Evolutionary conservation across 2,113 vertebrate genomes (phyloP), one percentile per base, ranked within the genome.

Genomic region (Clupea harengus): DNA sequence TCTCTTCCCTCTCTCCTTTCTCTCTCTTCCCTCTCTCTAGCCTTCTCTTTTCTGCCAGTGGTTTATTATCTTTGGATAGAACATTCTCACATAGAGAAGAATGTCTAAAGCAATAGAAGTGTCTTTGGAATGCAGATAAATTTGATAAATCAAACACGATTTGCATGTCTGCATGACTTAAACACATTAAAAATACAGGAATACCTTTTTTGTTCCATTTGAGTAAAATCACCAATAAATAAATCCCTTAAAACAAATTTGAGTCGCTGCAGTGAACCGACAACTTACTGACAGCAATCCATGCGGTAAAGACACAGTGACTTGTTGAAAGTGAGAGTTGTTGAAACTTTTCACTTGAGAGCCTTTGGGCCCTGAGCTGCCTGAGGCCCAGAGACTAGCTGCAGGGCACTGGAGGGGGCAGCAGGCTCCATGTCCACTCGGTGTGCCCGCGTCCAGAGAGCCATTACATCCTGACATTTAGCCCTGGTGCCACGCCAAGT

Each of bases 381-480:
- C 92, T 88, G 89, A 91, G 93, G 93, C 86, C 94, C 93, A 87
- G 93, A 93, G 90, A 92, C 92, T 90, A 84, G 93, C 93, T 93
- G 92, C 91, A 92, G 94, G 94, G 93, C 93, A 93, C 93, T 91
- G 89, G 91, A 92, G 89, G 92, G 93, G 93, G 93, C 94, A 95
- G 92, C 91, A 88, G 92, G 93, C 93, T 90, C 57, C 22, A 90
- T 90, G 91, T 93, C 92, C 93, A 93, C 91, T 92, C 90, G 92
- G 88, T 92, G 93, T 93, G 92, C 93, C 92, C 92, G 91, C 93
- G 92, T 92, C 93, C 95, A 95, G 94, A 94, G 92, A 78, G 92
- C 93, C 93, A 94, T 93, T 94, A 94, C 88, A 93, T 92, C 90
- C 91, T 95, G 94, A 95, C 94, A 95, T 95, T 95, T 95, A 94